Percentiles rank a stretch among this genome's conserved stretches.
phyloP scores from a whole-genome alignment of 2,888 invertebrate species.

The Yponomeuta evonymella region DNA sequence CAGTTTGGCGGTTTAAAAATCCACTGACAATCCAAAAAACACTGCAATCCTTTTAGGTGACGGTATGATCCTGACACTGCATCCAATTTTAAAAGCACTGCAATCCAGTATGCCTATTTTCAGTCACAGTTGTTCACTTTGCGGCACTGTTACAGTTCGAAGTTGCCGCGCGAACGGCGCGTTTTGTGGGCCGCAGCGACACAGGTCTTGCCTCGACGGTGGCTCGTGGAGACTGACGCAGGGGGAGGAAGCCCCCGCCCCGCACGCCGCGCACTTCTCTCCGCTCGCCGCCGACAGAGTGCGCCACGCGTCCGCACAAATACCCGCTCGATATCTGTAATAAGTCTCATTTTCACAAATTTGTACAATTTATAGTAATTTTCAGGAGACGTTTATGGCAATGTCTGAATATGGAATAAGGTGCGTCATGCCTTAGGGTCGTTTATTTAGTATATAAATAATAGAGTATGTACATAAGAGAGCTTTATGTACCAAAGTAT shows the following conservation, averaged over 20 bases:
- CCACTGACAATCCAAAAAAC: slow-evolving; percentile 51
- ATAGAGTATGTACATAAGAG: slow-evolving; percentile 1
- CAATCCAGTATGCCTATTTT: slow-evolving; percentile 61
- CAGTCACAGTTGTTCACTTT: slow-evolving; percentile 44
- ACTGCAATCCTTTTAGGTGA: slow-evolving; percentile 60
- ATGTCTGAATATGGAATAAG: neutral
- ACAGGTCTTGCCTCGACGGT: slow-evolving; percentile 44
- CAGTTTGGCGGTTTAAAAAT: slow-evolving; percentile 53
- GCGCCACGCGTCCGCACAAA: slow-evolving; percentile 59
- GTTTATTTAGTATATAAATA: neutral
- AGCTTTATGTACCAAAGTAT: neutral
- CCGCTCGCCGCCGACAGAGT: slow-evolving; percentile 55
- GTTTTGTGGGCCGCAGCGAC: slow-evolving; percentile 34
- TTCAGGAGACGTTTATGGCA: neutral
- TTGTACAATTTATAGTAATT: neutral
- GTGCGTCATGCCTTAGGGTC: neutral
- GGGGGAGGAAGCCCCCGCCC: slow-evolving; percentile 63
- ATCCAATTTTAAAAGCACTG: slow-evolving; percentile 64
- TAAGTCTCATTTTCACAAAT: neutral
- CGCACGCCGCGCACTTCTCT: slow-evolving; percentile 51
- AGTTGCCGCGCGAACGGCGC: slow-evolving; percentile 69
- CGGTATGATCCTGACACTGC: slow-evolving; percentile 69
- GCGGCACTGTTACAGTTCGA: slow-evolving; percentile 58
- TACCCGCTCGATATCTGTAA: slow-evolving; percentile 67
- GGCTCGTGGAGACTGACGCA: slow-evolving; percentile 59